phyloP scores from a whole-genome alignment of 2,888 invertebrate genomes.

The Drosophila falleni region DNA sequence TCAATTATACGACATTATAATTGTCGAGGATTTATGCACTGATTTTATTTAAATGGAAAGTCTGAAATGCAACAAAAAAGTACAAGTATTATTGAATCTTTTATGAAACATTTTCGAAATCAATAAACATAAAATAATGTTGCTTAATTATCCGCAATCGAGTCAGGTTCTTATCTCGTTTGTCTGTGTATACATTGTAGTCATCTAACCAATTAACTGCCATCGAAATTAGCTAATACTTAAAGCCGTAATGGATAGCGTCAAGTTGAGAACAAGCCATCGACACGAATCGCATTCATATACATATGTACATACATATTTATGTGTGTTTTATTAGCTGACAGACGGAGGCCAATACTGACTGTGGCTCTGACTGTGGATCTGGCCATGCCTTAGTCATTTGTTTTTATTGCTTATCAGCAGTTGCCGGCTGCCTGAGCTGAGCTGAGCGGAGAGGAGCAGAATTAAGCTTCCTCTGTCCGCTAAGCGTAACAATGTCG shows the following conservation, averaged over 20 bases:
- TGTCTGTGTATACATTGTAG: conserved; percentile 45
- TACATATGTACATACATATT: conserved; percentile 9
- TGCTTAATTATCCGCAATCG: conserved; percentile 11
- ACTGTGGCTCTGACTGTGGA: conserved; percentile 8
- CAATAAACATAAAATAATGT: conserved; percentile 16
- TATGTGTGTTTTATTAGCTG: conserved; percentile 37
- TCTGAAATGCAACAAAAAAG: background rate
- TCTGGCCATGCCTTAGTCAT: conserved; percentile 60
- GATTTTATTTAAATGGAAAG: background rate
- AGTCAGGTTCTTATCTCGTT: conserved; percentile 23
- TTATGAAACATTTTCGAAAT: background rate
- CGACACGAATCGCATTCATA: conserved; percentile 35
- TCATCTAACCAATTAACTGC: conserved; percentile 56
- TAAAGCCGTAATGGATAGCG: conserved; percentile 54
- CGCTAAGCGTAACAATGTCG: conserved; percentile 67
- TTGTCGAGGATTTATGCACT: background rate
- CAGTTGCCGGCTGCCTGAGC: conserved; percentile 54
- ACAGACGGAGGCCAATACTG: conserved; percentile 29
- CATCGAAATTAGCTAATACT: conserved; percentile 64
- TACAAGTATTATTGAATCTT: background rate
- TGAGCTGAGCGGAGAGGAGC: background rate
- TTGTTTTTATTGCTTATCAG: conserved; percentile 77
- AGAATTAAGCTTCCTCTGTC: conserved; percentile 37
- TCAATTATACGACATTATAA: background rate
- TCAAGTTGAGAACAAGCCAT: conserved; percentile 60